Evolutionary conservation across 2,113 vertebrate species (phyloP), one percentile per base, ranked within the genome.

Genomic region (Hydropotes inermis): DNA sequence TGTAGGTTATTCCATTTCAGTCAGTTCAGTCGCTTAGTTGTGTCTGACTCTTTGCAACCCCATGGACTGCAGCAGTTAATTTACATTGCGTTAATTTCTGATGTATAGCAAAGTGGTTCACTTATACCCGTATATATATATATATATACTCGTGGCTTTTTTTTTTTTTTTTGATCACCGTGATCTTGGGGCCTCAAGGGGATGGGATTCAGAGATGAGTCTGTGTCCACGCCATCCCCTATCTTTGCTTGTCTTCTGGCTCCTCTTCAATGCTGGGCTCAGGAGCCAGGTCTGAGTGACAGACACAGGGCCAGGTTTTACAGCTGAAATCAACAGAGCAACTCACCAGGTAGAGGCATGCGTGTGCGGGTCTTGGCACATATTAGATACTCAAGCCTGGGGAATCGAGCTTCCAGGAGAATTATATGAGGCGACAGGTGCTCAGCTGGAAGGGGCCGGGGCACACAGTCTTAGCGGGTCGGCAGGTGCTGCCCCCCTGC

Each of bases 401-500:
- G 70, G 27, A n/a, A 2, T 16, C 3, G 15, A 19, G 12, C 52
- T 11, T 21, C 30, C 64, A 2, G 9, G 83, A 13, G 39, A 17
- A 4, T 14, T 15, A 3, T 15, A 5, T 2, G 85, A 87, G 60
- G 3, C 3, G n/a, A 30, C 1, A 2, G 0, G 3, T 11, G 30
- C 21, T 67, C 1, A 7, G 70, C 39, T 15, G 16, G 52, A 13
- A 15, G 21, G 9, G 23, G 47, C 47, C 1, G 28, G 27, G 1
- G 4, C 27, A 3, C 6, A 4, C 36, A 2, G 36, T 10, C 57
- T 12, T 1, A 0, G 21, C 4, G 0, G 33, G 1, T 1, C n/a
- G 3, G 33, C 15, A 2, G 43, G 25, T 0, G 6, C 17, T 0
- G 50, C 17, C 27, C 43, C 43, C n/a, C 43, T 9, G 7, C 21